Percentiles rank a stretch among this genome's conserved stretches.
Conservation (phyloP, 2,888 invertebrate genomes). For the Eutolmus rufibarbis region DNA sequence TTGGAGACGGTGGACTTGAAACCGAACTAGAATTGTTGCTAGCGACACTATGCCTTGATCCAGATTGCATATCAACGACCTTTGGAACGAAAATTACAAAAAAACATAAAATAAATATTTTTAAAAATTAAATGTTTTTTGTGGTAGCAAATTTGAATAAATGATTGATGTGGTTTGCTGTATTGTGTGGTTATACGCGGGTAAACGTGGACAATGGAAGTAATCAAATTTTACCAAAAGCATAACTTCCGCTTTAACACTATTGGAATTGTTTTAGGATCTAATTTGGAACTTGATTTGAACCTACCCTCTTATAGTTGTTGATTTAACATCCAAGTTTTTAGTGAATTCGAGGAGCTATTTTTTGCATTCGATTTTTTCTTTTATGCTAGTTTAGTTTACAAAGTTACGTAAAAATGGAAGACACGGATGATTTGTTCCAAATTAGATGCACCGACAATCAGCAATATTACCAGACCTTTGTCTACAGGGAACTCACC, state of each 20-base stretch:
- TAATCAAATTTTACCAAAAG: not conserved
- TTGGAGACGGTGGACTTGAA: constrained; percentile 51
- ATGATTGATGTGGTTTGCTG: not conserved
- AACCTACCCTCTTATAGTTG: not conserved
- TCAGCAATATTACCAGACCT: not conserved
- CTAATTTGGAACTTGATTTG: not conserved
- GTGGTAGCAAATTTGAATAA: not conserved
- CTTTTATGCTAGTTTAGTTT: not conserved
- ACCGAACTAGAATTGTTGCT: constrained; percentile 52
- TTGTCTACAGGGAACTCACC: constrained; percentile 47
- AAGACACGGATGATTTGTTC: not conserved
- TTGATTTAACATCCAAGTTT: not conserved
- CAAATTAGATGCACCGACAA: not conserved
- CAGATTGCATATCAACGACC: constrained; percentile 51
- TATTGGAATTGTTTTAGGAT: not conserved
- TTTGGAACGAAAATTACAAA: constrained; percentile 40
- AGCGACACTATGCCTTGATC: constrained; percentile 51
- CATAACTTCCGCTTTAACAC: not conserved
- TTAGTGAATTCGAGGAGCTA: not conserved
- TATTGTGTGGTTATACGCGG: not conserved
- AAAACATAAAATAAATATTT: constrained; percentile 35
- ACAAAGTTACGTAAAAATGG: not conserved
- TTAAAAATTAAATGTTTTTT: constrained; percentile 10
- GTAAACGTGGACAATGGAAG: not conserved
- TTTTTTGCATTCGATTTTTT: not conserved